Base-by-base conservation (phyloP, 1,140 invertebrate species). In the Scaptomyza hsui region DNA sequence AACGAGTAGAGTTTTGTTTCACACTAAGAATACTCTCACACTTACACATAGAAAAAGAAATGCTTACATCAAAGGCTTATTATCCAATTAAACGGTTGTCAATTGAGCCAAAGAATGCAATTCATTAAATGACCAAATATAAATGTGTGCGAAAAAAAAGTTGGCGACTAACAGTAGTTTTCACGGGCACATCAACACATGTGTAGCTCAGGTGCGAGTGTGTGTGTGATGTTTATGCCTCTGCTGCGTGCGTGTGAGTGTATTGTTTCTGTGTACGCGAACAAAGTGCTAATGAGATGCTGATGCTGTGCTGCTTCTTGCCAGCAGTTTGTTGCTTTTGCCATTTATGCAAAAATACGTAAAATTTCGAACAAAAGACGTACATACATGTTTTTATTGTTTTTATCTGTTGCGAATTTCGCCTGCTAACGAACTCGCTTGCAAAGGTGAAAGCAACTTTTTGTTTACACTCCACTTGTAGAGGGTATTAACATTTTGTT, bases 221-320 rank as follows among this genome's bases (percentile, higher is more conserved):
- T 72, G 39, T 65, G 52, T 53, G 72, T 42, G 4, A 16, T 45
- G 19, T 49, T 21, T 45, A 47, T 62, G 6, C 26, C 26, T 29
- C 7, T 29, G 6, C 16, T 53, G 16, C 18, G 19, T 51, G 26
- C 29, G 42, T 37, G 26, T 29, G 48, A 55, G 21, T 55, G 39
- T 35, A n/a, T 35, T 29, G 26, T 29, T 29, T 29, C 7, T 65
- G 37, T 53, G 57, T 56, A 41, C 56, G 71, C 47, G 55, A 52
- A 59, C 45, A 71, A 82, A 78, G 82, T 88, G 82, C 82, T 88
- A 88, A 88, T 88, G 44, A 88, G 83, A 88, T 86, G 81, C 79
- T 83, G 79, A 52, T 39, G 52, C 35, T 75, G 71, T 64, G 73
- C 73, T 70, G 63, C 68, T 69, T 80, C 62, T 63, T 72, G 37